Evolutionary conservation across 2,888 invertebrate genomes (phyloP).

Genomic region (Ariolimax columbianus): DNA sequence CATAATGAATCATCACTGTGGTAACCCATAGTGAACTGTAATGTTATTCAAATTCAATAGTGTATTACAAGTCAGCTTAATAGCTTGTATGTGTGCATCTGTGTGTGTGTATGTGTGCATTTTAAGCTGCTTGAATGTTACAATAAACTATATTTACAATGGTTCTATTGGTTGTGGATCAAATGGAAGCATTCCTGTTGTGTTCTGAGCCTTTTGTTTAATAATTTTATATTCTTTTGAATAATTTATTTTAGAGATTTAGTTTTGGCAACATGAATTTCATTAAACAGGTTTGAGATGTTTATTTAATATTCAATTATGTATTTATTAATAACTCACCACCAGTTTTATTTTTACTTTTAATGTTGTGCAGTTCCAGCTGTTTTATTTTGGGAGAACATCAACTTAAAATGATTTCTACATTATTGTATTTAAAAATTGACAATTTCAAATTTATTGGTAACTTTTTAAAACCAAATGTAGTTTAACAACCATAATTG

Average conservation of each 20-base stretch:
- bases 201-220: neutral
- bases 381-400: too few species aligned
- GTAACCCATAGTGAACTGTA: neutral
- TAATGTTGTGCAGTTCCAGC: too few species aligned
- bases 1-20: constrained; percentile 28
- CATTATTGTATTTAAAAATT: too few species aligned
- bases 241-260: neutral
- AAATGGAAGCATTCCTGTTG: neutral
- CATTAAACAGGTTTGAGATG: neutral
- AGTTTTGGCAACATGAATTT: neutral
- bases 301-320: neutral
- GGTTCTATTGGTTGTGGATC: neutral
- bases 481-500: too few species aligned
- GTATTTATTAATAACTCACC: neutral
- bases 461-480: too few species aligned
- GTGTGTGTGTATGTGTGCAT: neutral
- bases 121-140: constrained; percentile 8
- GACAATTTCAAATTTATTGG: too few species aligned
- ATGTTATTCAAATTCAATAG: neutral
- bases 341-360: neutral
- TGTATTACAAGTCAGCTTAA: neutral
- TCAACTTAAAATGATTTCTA: too few species aligned
- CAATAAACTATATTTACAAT: neutral
- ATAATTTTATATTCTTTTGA: neutral
- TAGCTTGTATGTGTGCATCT: neutral